Evolutionary conservation across 1,140 invertebrate species (phyloP), one percentile per base, ranked within the genome.

Genomic region (Lysiphlebus fabarum): DNA sequence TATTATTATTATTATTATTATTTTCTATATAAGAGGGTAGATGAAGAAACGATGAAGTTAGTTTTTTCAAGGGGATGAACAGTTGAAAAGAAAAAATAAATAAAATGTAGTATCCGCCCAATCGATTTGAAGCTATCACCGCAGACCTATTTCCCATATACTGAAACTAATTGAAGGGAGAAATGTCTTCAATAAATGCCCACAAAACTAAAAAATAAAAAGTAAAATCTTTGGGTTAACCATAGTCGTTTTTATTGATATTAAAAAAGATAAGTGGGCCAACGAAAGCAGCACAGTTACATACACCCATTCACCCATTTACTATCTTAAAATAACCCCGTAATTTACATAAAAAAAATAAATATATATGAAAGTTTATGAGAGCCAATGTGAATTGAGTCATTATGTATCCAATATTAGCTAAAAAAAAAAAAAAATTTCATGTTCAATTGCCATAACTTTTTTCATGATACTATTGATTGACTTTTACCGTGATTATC

Each of bases 101-200:
- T 37, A 51, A 12, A 51, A 37, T 51, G 49, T n/a, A 34, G 11
- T 26, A 57, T 49, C 55, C 38, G 38, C 55, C 55, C 59, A 36
- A 14, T 8, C 44, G 42, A 54, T 53, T 54, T 44, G 26, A 38
- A 17, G 42, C 10, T 48, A 33, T 14, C 43, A n/a, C 33, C 26
- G 4, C 53, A 14, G 14, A 38, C 33, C 14, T 33, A 38, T 42
- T 40, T 50, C 9, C 49, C 40, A 26, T 51, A 51, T 36, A 44
- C 33, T 41, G 53, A 11, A 44, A 36, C 42, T 43, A 37, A 36
- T 14, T 40, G 34, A 33, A 42, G 55, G 49, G 8, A 40, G 38
- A 40, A 51, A 51, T 51, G 38, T 51, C 49, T 34, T 51, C 49
- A 7, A 38, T 36, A 36, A 26, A 51, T 38, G 49, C 9, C 34